Evolutionary conservation across 2,888 invertebrate species (phyloP).

Genomic region (Aphrophora alni): DNA sequence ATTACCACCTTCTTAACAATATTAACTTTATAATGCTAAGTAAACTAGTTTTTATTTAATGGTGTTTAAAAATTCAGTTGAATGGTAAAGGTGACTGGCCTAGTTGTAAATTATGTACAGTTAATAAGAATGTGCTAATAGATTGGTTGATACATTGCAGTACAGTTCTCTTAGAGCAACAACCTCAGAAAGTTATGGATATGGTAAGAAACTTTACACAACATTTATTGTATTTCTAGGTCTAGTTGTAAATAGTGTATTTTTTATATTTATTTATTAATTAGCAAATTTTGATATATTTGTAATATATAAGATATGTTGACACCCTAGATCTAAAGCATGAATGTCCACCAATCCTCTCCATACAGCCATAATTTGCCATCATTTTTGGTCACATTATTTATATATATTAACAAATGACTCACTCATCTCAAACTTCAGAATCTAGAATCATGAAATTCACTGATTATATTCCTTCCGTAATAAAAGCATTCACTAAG

Average conservation of each 20-base stretch:
- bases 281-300: too few species aligned
- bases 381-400: too few species aligned
- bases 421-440: too few species aligned
- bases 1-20: neutral
- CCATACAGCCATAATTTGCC: too few species aligned
- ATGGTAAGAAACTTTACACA: neutral
- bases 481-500: too few species aligned
- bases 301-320: too few species aligned
- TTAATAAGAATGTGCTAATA: neutral
- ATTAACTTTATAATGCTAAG: neutral
- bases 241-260: neutral
- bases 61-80: neutral
- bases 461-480: too few species aligned
- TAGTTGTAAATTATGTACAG: neutral
- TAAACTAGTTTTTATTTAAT: neutral
- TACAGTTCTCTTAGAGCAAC: neutral
- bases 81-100: neutral
- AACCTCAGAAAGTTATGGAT: neutral
- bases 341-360: too few species aligned
- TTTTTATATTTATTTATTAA: too few species aligned
- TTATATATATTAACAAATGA: too few species aligned
- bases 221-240: neutral
- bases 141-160: neutral
- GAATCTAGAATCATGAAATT: too few species aligned
- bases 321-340: too few species aligned